Percentiles rank a stretch among this genome's conserved stretches.
Conservation (phyloP, 2,113 vertebrate genomes). For the Lynx canadensis region DNA sequence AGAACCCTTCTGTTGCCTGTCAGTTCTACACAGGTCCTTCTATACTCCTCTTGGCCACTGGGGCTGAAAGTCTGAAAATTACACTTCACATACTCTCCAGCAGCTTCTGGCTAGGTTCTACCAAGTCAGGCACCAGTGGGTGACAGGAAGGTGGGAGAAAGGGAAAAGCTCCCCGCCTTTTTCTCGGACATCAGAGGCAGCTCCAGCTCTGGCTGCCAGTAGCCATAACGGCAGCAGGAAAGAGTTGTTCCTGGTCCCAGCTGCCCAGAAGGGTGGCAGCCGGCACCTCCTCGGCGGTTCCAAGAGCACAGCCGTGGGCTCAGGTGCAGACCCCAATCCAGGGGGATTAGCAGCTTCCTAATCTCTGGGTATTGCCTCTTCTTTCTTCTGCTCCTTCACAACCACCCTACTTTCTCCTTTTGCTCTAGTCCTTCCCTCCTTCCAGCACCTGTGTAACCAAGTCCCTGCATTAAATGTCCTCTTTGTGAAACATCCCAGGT, state of each 20-base stretch:
- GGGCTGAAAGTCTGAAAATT: neutral
- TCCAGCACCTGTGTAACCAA: neutral
- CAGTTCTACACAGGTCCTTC: neutral
- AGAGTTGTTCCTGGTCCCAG: neutral
- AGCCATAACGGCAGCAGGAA: neutral
- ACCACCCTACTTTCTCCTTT: neutral
- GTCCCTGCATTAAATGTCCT: neutral
- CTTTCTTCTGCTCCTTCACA: neutral
- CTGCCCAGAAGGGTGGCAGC: neutral
- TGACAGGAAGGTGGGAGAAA: neutral
- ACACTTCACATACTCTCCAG: neutral
- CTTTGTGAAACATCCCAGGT: neutral
- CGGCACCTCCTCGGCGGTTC: neutral
- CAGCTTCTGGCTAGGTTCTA: neutral
- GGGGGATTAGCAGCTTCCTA: neutral
- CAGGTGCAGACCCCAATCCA: neutral
- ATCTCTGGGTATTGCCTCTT: neutral
- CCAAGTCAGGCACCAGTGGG: neutral
- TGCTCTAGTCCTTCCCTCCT: neutral
- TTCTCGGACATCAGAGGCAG: neutral
- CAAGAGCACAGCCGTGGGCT: neutral
- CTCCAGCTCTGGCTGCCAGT: neutral
- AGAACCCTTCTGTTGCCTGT: neutral
- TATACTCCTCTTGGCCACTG: neutral
- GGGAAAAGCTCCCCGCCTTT: neutral